phyloP scores from a whole-genome alignment of 2,797 vertebrate species.

The Anabas testudineus region DNA sequence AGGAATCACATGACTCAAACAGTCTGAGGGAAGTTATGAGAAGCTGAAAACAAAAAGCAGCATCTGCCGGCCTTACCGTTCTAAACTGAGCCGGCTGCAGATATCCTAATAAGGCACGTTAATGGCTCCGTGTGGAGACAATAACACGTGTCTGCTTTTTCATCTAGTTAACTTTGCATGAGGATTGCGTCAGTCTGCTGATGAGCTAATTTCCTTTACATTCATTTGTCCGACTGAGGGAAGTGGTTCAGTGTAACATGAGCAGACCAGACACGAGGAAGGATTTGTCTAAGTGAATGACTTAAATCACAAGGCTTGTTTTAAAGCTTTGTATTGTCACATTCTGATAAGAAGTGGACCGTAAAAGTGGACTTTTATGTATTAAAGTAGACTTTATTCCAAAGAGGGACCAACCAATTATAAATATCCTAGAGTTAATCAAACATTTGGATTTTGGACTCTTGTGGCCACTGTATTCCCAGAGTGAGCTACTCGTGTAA shows the following conservation, averaged over 20 bases:
- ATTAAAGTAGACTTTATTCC: background rate
- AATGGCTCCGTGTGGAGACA: slow-evolving; percentile 24
- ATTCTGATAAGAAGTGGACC: slow-evolving; percentile 2
- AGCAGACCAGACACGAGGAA: slow-evolving; percentile 34
- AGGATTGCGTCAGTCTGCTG: slow-evolving; percentile 68
- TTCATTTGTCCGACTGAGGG: slow-evolving; percentile 6
- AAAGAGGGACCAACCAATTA: background rate
- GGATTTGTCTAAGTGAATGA: slow-evolving; percentile 46
- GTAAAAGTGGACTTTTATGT: background rate
- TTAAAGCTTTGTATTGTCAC: background rate
- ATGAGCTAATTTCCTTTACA: slow-evolving; percentile 79
- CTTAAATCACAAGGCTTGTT: slow-evolving; percentile 1
- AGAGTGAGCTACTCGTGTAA: slow-evolving; percentile 11
- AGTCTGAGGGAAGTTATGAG: slow-evolving; percentile 36
- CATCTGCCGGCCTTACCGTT: slow-evolving; percentile 49
- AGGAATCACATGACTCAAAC: slow-evolving; percentile 65
- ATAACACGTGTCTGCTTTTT: slow-evolving; percentile 63
- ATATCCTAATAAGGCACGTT: slow-evolving; percentile 81
- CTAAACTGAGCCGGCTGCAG: slow-evolving; percentile 28
- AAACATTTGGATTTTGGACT: slow-evolving; percentile 15
- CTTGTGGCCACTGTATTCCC: slow-evolving; percentile 7
- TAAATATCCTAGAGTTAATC: slow-evolving; percentile 14
- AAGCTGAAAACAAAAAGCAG: slow-evolving; percentile 38
- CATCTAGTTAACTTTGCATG: slow-evolving; percentile 55
- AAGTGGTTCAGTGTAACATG: slow-evolving; percentile 1